Percentiles rank a stretch among this genome's conserved stretches.
These are phyloP conservation scores for Melinopterus prodromus DNA, from an alignment of 2,888 invertebrate genomes.

Conservation along the genomic window DNA sequence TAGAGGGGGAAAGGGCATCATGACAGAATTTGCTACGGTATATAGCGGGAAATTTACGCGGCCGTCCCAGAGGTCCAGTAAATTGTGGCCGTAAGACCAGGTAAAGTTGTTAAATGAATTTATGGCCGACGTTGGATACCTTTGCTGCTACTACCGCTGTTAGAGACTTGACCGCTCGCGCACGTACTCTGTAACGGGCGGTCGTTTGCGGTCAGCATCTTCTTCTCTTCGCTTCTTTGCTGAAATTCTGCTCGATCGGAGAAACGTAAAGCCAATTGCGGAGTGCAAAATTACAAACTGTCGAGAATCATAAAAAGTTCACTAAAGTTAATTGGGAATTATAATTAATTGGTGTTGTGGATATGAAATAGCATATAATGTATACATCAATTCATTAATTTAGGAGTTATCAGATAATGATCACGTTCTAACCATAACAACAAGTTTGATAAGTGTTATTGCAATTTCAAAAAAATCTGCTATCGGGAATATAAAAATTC, in stretches of 20 bases:
- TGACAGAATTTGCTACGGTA: conserved; percentile 34
- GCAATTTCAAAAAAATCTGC: too few species aligned
- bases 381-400: too few species aligned
- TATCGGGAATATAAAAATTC: too few species aligned
- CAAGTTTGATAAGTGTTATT: too few species aligned
- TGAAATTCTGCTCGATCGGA: not conserved
- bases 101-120: conserved; percentile 63
- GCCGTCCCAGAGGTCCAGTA: conserved; percentile 54
- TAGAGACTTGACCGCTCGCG: not conserved
- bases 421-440: too few species aligned
- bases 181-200: not conserved
- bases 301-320: too few species aligned
- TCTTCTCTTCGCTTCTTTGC: not conserved
- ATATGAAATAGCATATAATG: too few species aligned
- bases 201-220: not conserved
- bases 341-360: too few species aligned
- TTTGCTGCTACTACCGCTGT: not conserved
- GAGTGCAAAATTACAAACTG: too few species aligned
- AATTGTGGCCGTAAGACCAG: conserved; percentile 60
- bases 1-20: conserved; percentile 21
- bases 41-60: conserved; percentile 45
- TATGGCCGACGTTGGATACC: conserved; percentile 49
- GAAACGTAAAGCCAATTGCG: too few species aligned
- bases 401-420: too few species aligned
- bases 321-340: too few species aligned